Evolutionary conservation across 2,888 invertebrate species (phyloP).

Genomic region (Eurytoma californica): DNA sequence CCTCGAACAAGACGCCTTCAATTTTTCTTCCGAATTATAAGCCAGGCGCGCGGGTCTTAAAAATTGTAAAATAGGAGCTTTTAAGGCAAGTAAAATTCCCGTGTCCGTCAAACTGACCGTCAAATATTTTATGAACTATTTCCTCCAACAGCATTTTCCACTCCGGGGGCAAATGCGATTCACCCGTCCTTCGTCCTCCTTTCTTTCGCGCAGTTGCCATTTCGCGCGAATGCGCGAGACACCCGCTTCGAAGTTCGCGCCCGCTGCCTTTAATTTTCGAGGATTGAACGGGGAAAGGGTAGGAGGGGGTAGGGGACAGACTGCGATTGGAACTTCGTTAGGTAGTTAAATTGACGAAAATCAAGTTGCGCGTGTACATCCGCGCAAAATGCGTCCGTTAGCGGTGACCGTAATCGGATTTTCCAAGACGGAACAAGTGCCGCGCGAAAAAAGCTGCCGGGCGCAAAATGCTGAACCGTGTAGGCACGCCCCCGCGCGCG

Average conservation of each 20-base stretch:
- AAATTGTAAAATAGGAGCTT: too few relatives aligned
- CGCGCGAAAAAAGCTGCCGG: neutral
- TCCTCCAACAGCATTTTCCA: too few relatives aligned
- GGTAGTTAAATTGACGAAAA: conserved; percentile 64
- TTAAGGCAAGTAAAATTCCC: too few relatives aligned
- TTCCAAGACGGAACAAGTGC: neutral
- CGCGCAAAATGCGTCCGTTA: conserved; percentile 23
- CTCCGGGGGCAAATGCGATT: neutral
- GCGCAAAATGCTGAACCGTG: conserved; percentile 1
- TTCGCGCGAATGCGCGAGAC: neutral
- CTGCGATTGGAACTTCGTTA: conserved; percentile 64
- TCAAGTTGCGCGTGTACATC: conserved; percentile 56
- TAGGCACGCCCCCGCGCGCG: neutral
- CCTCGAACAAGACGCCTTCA: too few relatives aligned
- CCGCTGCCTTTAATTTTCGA: conserved; percentile 16
- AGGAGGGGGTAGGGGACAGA: conserved; percentile 33
- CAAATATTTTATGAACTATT: too few relatives aligned
- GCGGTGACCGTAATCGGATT: conserved; percentile 22
- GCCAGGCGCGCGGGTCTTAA: too few relatives aligned
- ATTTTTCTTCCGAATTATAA: too few relatives aligned
- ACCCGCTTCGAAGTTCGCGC: neutral
- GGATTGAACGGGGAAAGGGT: neutral
- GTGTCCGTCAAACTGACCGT: too few relatives aligned
- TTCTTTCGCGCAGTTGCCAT: neutral
- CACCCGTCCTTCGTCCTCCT: neutral